Evolutionary conservation across 2,113 vertebrate genomes (phyloP), one percentile per base, ranked within the genome.

Genomic region (Crypturellus undulatus): DNA sequence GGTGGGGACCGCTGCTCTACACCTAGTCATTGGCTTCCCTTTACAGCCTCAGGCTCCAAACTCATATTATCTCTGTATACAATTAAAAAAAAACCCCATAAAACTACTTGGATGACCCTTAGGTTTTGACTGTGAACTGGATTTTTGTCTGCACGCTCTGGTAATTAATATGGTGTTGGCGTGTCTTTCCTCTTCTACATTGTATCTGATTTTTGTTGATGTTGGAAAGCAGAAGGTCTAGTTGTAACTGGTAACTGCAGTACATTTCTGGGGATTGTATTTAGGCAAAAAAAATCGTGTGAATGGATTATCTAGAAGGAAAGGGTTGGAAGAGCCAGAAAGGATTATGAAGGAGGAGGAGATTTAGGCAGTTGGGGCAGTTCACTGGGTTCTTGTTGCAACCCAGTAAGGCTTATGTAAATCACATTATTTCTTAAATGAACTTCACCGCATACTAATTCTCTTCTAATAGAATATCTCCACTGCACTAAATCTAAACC

Each of bases 401-500:
- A 95, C 88, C 20, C 7, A 51, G 73, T 51, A 51, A 89, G 6
- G 40, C 65, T 84, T 34, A 18, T 22, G 58, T 77, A 43, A 36
- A 49, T 81, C 70, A 28, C 78, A 36, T 84, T 79, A 87, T 85
- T 94, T 91, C 75, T 87, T 62, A 92, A 92, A 72, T 87, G 5
- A 73, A 25, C 84, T 89, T 87, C 63, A 42, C 89, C 67, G 54
- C 81, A 79, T 79, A 52, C 9, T 58, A 87, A 62, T 91, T 87
- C 70, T 87, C 14, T 34, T 96, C 89, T n/a, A 92, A 75, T 32
- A 65, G n/a, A 62, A 20, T 77, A 76, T 79, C 54, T 84, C 49
- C 52, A 5, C 24, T 42, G 67, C 36, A 16, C 30, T 51, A 68
- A 71, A 60, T 60, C 8, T 26, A 81, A 94, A 81, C 69, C 65